A percentile compares a stretch with the other conserved stretches of the same genome.
phyloP scores from a whole-genome alignment of 64 coral and sea anemone species.

The Porites lutea region DNA sequence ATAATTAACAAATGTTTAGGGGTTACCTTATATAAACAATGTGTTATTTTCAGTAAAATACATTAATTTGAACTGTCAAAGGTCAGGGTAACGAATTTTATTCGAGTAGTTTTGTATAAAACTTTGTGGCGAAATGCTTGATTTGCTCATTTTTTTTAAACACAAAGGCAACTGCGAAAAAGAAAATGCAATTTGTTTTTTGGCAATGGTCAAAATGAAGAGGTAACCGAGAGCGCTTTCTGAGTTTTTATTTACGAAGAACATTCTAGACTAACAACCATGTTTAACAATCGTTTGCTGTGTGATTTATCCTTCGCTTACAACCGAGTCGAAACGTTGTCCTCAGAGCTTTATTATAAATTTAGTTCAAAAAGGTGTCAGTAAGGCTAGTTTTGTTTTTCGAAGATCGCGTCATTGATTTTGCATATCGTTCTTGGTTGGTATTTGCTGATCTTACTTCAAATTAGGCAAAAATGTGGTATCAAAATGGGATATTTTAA shows the following conservation, averaged over 20 bases:
- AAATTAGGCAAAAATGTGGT: slow-evolving; percentile 28
- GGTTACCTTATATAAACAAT: background rate
- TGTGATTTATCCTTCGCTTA: background rate
- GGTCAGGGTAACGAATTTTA: background rate
- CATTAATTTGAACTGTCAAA: background rate
- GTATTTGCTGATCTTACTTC: background rate
- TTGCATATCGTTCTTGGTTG: background rate
- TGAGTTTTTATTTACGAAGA: background rate
- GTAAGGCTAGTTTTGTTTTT: background rate
- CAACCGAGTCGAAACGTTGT: background rate
- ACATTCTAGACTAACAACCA: background rate
- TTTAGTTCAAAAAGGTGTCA: slow-evolving; percentile 14
- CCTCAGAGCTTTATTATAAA: background rate
- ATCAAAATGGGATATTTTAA: background rate
- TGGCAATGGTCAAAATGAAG: background rate
- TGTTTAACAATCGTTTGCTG: background rate
- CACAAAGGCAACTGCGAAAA: background rate
- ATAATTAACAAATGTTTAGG: background rate
- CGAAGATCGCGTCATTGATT: background rate
- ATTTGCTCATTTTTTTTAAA: background rate
- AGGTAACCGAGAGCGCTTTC: background rate
- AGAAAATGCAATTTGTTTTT: background rate
- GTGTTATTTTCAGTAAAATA: no score
- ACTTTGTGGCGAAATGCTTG: slow-evolving; percentile 16
- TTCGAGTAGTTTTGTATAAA: slow-evolving; percentile 3